phyloP scores from a whole-genome alignment of 2,797 vertebrate genomes.

The Oreortyx pictus region DNA sequence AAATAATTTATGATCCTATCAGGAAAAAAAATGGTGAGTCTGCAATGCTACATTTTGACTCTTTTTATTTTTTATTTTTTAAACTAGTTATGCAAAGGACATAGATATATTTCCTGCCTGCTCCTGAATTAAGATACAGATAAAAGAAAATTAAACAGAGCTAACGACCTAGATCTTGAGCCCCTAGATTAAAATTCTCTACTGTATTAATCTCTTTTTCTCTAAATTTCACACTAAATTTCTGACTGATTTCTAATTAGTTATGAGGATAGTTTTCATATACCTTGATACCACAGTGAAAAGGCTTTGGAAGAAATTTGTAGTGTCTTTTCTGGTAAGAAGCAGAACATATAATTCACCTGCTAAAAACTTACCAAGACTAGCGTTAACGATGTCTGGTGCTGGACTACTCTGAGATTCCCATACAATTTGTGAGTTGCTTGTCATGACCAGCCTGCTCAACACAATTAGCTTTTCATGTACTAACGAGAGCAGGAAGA shows the following conservation, averaged over 20 bases:
- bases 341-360: neutral
- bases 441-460: conserved; percentile 28
- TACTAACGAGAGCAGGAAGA: neutral
- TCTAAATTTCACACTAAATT: neutral
- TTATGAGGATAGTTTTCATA: neutral
- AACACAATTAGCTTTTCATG: conserved; percentile 26
- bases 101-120: neutral
- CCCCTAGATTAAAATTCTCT: neutral
- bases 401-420: neutral
- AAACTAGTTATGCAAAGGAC: neutral
- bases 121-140: neutral
- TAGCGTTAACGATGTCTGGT: neutral
- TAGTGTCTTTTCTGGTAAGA: neutral
- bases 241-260: neutral
- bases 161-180: neutral
- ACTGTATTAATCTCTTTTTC: neutral
- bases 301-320: neutral
- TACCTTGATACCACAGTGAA: neutral
- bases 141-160: neutral
- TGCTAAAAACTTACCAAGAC: neutral
- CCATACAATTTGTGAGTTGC: neutral
- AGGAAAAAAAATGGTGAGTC: neutral
- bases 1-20: conserved; percentile 45
- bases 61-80: neutral
- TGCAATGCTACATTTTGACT: neutral